Percentiles rank a stretch among this genome's conserved stretches.
Evolutionary conservation across 2,797 vertebrate genomes (phyloP).

Genomic region (Parambassis ranga): DNA sequence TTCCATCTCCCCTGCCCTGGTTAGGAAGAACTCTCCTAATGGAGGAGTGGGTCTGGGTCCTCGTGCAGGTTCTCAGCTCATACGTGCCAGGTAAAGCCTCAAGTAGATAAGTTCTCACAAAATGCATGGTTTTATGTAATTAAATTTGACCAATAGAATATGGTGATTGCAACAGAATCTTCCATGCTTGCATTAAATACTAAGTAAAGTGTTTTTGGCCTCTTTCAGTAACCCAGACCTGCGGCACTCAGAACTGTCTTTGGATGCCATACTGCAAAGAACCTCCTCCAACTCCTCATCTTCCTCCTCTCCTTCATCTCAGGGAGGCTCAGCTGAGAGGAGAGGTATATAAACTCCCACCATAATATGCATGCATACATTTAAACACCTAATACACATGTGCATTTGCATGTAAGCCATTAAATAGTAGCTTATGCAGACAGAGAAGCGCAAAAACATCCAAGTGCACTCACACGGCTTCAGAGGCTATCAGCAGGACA

Average conservation of each 20-base stretch:
- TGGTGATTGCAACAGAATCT: no score
- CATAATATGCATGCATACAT: background rate
- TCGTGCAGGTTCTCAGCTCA: slow-evolving; percentile 86
- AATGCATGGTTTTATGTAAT: no score
- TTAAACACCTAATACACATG: background rate
- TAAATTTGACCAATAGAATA: no score
- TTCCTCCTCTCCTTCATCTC: slow-evolving; percentile 95
- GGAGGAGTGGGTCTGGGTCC: slow-evolving; percentile 85
- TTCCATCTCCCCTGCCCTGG: slow-evolving; percentile 94
- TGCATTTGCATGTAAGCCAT: background rate
- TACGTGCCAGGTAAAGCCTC: slow-evolving; percentile 85
- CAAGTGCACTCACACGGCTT: background rate
- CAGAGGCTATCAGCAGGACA: slow-evolving; percentile 36
- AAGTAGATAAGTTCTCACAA: background rate
- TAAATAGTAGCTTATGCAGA: background rate
- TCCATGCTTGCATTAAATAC: no score
- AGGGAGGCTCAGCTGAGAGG: slow-evolving; percentile 89
- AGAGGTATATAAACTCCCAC: slow-evolving; percentile 67
- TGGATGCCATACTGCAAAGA: slow-evolving; percentile 90
- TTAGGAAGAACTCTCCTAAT: slow-evolving; percentile 94
- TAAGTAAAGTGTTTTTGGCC: no score
- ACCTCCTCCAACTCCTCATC: slow-evolving; percentile 95
- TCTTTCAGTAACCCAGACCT: slow-evolving; percentile 89
- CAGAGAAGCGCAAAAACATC: background rate
- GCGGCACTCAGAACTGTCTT: slow-evolving; percentile 86